Evolutionary conservation across 1,140 invertebrate genomes (phyloP), one percentile per base, ranked within the genome.

Genomic region (Drosophila parvula): DNA sequence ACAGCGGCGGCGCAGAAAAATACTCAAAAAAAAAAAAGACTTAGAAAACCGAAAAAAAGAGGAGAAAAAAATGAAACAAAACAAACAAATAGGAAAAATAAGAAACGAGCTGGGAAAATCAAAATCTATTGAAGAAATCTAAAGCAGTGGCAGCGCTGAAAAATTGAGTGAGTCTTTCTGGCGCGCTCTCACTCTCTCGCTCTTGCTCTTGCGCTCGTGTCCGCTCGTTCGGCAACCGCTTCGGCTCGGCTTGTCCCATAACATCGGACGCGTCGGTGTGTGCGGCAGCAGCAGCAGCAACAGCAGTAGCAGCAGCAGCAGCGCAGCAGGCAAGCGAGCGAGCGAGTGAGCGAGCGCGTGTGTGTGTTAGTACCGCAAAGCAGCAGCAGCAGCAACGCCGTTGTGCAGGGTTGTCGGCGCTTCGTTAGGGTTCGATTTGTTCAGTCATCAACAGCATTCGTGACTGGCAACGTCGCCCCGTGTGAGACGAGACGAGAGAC

Each of bases 361-460:
- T 36, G 50, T 22, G 32, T 12, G 28, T 18, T 5, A 18, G 48
- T 53, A 32, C 10, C 7, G 30, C 30, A 34, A 51, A 34, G 48
- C 48, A 50, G 51, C 32, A 53, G 38, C 38, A 40, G 50, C 34
- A 55, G 36, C 51, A 36, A 11, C 53, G 43, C 18, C 43, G 53
- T 56, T 27, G 51, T 55, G 32, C 53, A 81, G 90, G 90, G 90
- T 91, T 91, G 90, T 90, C 81, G 75, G 71, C 76, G 82, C 84
- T 83, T 81, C 76, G 81, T 86, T 76, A 75, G 62, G 74, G 77
- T 86, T 85, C 83, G 62, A 81, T 85, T 78, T 90, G 75, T 91
- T 91, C 88, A 91, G 90, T 91, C 90, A 86, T 89, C 83, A 91
- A 90, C 90, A 89, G 90, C 89, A 91, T 90, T 91, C 90, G 86